These are phyloP conservation scores for Oscheius sp. DNA, from an alignment of 2,888 invertebrate genomes.

Conservation along the genomic window DNA sequence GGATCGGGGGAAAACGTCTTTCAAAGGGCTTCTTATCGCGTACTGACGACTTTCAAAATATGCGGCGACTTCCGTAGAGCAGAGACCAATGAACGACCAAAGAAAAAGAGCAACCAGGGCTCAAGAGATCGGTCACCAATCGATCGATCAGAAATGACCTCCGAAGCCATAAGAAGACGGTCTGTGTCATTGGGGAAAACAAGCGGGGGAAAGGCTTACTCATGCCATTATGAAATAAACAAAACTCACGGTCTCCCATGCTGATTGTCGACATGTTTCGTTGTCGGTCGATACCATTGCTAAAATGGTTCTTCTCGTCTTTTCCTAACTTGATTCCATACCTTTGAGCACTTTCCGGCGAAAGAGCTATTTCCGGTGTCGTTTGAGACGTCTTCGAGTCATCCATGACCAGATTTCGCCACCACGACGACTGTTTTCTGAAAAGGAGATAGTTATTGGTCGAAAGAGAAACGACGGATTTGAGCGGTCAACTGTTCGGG, in stretches of 20 bases:
- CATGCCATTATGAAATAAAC: not conserved
- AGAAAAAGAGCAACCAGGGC: no score
- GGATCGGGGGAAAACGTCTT: no score
- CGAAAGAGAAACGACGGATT: not conserved
- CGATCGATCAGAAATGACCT: no score
- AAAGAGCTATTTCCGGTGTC: conserved; percentile 46
- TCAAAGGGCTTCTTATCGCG: no score
- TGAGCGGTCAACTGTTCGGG: conserved; percentile 23
- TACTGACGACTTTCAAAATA: no score
- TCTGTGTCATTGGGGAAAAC: no score
- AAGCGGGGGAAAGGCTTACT: no score
- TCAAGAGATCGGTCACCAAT: no score
- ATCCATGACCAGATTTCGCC: conserved; percentile 58
- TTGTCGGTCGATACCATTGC: conserved; percentile 43
- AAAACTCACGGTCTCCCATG: conserved; percentile 58
- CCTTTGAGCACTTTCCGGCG: conserved; percentile 42
- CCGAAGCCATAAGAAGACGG: no score
- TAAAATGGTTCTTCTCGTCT: not conserved
- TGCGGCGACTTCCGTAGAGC: no score
- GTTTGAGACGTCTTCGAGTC: conserved; percentile 38
- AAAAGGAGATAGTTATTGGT: not conserved
- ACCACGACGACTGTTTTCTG: conserved; percentile 57
- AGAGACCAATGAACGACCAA: no score
- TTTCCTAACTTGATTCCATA: not conserved
- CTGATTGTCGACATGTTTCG: conserved; percentile 61